These are phyloP conservation scores for Clistopyga incitator DNA, from an alignment of 2,888 invertebrate genomes.

Conservation along the genomic window DNA sequence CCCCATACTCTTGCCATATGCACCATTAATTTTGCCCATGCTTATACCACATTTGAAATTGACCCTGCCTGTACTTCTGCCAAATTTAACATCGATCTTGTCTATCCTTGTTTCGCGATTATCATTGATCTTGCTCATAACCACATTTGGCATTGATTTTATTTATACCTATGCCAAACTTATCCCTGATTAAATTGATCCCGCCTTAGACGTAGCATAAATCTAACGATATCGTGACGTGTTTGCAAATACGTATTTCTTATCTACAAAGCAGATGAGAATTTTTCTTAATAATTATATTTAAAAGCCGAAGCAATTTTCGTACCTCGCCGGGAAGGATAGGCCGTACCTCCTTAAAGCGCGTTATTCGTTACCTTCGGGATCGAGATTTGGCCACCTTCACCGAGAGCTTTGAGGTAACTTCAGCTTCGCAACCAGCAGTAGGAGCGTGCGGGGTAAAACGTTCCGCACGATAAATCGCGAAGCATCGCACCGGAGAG, in stretches of 20 bases:
- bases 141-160: too few species aligned
- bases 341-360: background rate
- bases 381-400: slow-evolving; percentile 27
- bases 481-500: slow-evolving; percentile 21
- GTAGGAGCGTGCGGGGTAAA: slow-evolving; percentile 1
- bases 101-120: too few species aligned
- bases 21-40: too few species aligned
- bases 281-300: slow-evolving; percentile 14
- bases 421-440: slow-evolving; percentile 15
- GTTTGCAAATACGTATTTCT: slow-evolving; percentile 5
- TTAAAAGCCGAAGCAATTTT: slow-evolving; percentile 13
- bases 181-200: too few species aligned
- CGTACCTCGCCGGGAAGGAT: background rate
- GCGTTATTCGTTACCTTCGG: slow-evolving; percentile 20
- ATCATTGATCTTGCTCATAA: too few species aligned
- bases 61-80: too few species aligned
- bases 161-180: too few species aligned
- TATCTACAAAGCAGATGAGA: slow-evolving; percentile 22
- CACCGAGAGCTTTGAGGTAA: slow-evolving; percentile 13
- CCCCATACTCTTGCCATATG: too few species aligned
- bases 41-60: too few species aligned
- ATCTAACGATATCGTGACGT: background rate
- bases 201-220: too few species aligned
- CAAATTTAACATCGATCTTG: too few species aligned
- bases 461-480: slow-evolving; percentile 47